These are phyloP conservation scores for Ceratoteleas bidentatus DNA, from an alignment of 1,140 invertebrate genomes.

Conservation along the genomic window DNA sequence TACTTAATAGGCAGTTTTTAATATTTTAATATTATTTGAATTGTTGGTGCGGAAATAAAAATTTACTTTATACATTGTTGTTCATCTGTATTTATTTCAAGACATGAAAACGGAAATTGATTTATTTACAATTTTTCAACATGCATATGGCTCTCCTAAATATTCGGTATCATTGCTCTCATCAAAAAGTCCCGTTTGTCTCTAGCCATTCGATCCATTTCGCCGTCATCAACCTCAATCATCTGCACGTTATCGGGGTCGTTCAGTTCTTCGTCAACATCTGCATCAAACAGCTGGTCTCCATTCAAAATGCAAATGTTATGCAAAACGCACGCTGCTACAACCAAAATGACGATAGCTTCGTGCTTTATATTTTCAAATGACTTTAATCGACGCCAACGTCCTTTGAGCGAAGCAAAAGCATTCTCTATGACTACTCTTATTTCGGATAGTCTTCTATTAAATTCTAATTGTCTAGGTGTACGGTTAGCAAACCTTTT, in stretches of 20 bases:
- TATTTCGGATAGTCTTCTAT: background rate
- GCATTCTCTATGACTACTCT: background rate
- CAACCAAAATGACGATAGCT: slow-evolving; percentile 11
- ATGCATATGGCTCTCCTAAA: too few relatives aligned
- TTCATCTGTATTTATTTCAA: background rate
- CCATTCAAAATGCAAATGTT: slow-evolving; percentile 22
- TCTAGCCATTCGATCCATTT: slow-evolving; percentile 8
- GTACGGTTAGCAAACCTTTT: background rate
- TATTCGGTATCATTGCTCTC: slow-evolving; percentile 14
- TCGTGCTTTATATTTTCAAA: slow-evolving; percentile 12
- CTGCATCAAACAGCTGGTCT: slow-evolving; percentile 14
- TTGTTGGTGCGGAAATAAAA: too few relatives aligned
- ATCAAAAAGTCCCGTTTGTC: slow-evolving; percentile 21
- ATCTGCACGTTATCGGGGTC: slow-evolving; percentile 15
- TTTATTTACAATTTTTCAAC: too few relatives aligned
- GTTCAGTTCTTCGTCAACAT: slow-evolving; percentile 17
- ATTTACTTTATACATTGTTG: slow-evolving; percentile 3
- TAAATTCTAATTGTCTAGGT: background rate
- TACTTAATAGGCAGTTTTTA: too few relatives aligned
- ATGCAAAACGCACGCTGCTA: slow-evolving; percentile 15
- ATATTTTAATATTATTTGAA: too few relatives aligned
- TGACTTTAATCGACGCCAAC: background rate
- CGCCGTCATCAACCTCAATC: slow-evolving; percentile 9
- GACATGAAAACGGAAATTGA: too few relatives aligned
- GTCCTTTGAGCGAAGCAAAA: background rate